phyloP scores from a whole-genome alignment of 2,888 invertebrate species.

The Brenthis daphne region DNA sequence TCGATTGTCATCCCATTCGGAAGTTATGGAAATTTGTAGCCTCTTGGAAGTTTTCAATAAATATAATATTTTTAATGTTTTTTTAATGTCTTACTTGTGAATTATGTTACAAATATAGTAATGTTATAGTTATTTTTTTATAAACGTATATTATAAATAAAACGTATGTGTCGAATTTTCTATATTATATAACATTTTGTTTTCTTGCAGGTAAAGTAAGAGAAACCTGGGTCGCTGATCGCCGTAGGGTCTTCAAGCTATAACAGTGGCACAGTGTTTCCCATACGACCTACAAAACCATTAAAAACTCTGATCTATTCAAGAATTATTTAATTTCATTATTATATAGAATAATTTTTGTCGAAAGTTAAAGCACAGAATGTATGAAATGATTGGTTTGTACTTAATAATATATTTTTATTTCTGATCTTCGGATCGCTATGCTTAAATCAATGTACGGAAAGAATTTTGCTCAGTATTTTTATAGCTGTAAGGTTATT shows the following conservation, averaged over 20 bases:
- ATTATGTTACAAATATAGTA: too few relatives aligned
- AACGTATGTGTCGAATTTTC: neutral
- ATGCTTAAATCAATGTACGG: conserved; percentile 63
- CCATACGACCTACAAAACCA: conserved; percentile 46
- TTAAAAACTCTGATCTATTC: conserved; percentile 20
- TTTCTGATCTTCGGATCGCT: conserved; percentile 60
- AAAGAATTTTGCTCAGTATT: conserved; percentile 80
- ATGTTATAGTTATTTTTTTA: too few relatives aligned
- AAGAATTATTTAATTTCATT: conserved; percentile 58
- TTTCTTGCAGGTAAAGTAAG: conserved; percentile 77
- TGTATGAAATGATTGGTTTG: conserved; percentile 59
- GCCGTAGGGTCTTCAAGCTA: conserved; percentile 57
- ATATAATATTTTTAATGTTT: neutral
- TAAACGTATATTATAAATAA: too few relatives aligned
- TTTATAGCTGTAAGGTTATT: conserved; percentile 76
- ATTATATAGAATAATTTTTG: conserved; percentile 60
- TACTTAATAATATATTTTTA: conserved; percentile 57
- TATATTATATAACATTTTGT: conserved; percentile 28
- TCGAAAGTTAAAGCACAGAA: conserved; percentile 65
- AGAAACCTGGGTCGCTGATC: conserved; percentile 68
- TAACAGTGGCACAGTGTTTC: conserved; percentile 72
- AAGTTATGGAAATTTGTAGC: conserved; percentile 34
- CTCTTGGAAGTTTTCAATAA: conserved; percentile 16
- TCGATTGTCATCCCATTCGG: conserved; percentile 38
- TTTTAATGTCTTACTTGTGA: too few relatives aligned